Conservation (phyloP, 64 coral and sea anemone species). For the Pocillopora damicornis region DNA sequence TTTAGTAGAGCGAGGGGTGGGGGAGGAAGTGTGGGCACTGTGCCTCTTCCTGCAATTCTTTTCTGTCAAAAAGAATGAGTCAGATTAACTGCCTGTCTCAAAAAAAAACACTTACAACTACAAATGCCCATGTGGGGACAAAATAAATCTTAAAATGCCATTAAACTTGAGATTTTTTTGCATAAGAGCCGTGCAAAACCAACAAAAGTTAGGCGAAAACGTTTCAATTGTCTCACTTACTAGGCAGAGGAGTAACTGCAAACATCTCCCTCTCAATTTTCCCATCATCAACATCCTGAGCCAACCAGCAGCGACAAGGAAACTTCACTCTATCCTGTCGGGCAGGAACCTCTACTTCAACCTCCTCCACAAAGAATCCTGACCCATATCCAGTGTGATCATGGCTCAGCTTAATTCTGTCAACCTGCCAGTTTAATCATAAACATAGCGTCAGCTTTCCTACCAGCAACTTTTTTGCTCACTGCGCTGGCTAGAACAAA, state of each 20-base stretch:
- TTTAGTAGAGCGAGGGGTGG: too few relatives aligned
- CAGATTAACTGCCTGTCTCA: too few relatives aligned
- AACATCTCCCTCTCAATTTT: conserved; percentile 94
- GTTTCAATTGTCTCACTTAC: conserved; percentile 28
- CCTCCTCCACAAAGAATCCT: conserved; percentile 81
- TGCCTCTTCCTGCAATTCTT: too few relatives aligned
- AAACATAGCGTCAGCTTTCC: too few relatives aligned
- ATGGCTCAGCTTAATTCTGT: conserved; percentile 85
- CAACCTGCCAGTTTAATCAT: conserved; percentile 46
- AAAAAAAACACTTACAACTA: too few relatives aligned
- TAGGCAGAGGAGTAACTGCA: conserved; percentile 76
- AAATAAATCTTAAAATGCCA: too few relatives aligned
- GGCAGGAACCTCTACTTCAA: conserved; percentile 68
- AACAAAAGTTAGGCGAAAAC: too few relatives aligned
- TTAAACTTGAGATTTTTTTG: not conserved
- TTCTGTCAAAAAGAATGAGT: too few relatives aligned
- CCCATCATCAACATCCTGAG: conserved; percentile 86
- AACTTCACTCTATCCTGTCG: conserved; percentile 67
- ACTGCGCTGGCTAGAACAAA: too few relatives aligned
- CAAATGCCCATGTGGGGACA: too few relatives aligned
- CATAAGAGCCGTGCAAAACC: not conserved
- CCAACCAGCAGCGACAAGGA: conserved; percentile 74
- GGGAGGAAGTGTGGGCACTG: too few relatives aligned
- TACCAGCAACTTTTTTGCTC: too few relatives aligned
- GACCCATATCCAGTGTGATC: conserved; percentile 89